phyloP scores from a whole-genome alignment of 2,888 invertebrate genomes.

The Zonitis immaculata region DNA sequence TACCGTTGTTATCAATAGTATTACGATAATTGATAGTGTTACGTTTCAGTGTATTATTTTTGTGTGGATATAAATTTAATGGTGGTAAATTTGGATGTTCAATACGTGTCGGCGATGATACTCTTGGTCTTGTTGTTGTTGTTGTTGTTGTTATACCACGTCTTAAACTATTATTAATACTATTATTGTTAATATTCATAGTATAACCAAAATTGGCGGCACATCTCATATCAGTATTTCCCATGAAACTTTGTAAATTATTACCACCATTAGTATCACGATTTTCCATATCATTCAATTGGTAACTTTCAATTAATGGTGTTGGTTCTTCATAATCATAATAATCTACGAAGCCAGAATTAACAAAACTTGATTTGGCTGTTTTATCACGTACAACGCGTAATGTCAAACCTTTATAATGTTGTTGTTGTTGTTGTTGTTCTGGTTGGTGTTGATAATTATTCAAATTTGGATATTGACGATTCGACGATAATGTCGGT shows the following conservation, averaged over 20 bases:
- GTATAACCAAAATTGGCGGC: conserved; percentile 48
- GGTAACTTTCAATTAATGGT: conserved; percentile 69
- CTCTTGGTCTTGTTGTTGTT: conserved; percentile 60
- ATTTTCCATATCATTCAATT: conserved; percentile 55
- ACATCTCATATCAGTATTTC: conserved; percentile 47
- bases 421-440: neutral
- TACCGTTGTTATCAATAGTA: conserved; percentile 36
- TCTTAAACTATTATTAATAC: conserved; percentile 39
- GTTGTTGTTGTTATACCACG: conserved; percentile 53
- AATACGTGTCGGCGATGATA: conserved; percentile 76
- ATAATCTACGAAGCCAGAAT: conserved; percentile 71
- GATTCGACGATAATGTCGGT: conserved; percentile 17
- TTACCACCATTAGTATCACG: conserved; percentile 51
- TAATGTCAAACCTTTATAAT: conserved; percentile 27
- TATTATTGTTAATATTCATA: conserved; percentile 43
- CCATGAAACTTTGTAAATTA: conserved; percentile 26
- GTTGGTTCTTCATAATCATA: conserved; percentile 79
- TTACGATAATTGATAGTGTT: conserved; percentile 35
- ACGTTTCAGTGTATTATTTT: conserved; percentile 34
- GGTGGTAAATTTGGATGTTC: conserved; percentile 79
- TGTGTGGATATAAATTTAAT: conserved; percentile 60
- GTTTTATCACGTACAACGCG: conserved; percentile 20
- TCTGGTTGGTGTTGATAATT: conserved; percentile 5
- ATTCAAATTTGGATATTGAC: conserved; percentile 10
- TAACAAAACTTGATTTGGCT: conserved; percentile 55